Percentiles rank a stretch among this genome's conserved stretches.
phyloP scores from a whole-genome alignment of 2,113 vertebrate species.

The Ginglymostoma cirratum region DNA sequence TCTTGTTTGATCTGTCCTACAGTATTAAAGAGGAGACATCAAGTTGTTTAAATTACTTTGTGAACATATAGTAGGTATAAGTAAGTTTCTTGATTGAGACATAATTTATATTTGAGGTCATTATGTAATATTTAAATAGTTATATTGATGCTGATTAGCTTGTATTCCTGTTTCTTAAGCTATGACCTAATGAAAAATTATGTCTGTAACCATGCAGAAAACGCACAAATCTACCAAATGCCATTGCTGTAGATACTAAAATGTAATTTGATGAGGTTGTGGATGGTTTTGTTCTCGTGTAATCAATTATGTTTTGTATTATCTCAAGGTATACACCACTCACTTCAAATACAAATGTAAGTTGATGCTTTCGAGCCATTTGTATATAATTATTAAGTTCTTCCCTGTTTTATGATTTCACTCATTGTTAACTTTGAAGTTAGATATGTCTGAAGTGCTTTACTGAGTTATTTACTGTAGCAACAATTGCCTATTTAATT shows the following conservation, averaged over 20 bases:
- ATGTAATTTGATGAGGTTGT: not conserved
- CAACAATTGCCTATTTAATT: not conserved
- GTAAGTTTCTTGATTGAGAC: not conserved
- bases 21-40: slow-evolving; percentile 8
- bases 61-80: not conserved
- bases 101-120: not conserved
- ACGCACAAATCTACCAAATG: not conserved
- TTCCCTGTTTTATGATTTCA: slow-evolving; percentile 36
- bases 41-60: not conserved
- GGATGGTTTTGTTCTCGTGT: not conserved
- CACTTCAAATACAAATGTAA: not conserved
- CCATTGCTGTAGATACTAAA: not conserved
- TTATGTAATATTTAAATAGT: not conserved
- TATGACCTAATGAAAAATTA: not conserved
- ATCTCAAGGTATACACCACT: not conserved
- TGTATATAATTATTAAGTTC: not conserved
- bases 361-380: not conserved
- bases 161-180: not conserved
- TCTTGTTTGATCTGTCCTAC: slow-evolving; percentile 44
- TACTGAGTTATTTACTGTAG: slow-evolving; percentile 47
- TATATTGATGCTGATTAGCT: not conserved
- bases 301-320: not conserved
- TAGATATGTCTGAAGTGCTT: slow-evolving; percentile 45
- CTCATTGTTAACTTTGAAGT: slow-evolving; percentile 39
- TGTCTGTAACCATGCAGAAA: not conserved